A percentile compares a stretch with the other conserved stretches of the same genome.
Evolutionary conservation across 2,888 invertebrate species (phyloP).

Genomic region (Agapostemon virescens): DNA sequence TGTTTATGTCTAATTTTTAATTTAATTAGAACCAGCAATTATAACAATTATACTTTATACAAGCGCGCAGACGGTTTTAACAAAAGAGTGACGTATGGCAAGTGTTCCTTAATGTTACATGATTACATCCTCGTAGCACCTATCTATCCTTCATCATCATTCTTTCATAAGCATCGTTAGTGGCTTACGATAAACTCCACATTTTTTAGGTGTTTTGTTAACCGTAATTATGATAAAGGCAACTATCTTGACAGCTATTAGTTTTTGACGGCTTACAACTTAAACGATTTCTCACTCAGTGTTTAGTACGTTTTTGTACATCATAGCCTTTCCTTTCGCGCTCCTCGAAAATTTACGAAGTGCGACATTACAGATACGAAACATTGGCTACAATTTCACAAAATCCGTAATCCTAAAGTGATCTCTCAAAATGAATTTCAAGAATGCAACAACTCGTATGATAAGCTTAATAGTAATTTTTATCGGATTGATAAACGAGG

Average conservation of each 20-base stretch:
- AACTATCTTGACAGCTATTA: not conserved
- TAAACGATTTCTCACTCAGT: not conserved
- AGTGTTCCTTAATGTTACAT: not conserved
- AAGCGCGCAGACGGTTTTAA: not conserved
- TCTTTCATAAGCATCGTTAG: not conserved
- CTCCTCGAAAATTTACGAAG: not conserved
- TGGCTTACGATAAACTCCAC: not conserved
- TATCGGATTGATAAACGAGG: not conserved
- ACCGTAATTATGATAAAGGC: not conserved
- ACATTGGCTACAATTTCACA: not conserved
- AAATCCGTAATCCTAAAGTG: not conserved
- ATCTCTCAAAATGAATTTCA: not conserved
- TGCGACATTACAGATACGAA: not conserved
- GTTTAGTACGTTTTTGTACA: not conserved
- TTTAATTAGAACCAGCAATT: not conserved
- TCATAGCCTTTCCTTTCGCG: not conserved
- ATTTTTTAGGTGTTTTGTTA: not conserved
- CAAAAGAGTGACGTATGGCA: not conserved
- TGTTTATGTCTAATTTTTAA: not conserved
- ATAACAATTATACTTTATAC: not conserved
- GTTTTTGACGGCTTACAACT: not conserved
- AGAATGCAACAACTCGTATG: not conserved
- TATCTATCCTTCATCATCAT: not conserved
- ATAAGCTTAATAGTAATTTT: not conserved
- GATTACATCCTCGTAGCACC: too few relatives aligned